Conservation (phyloP, 2,888 invertebrate genomes). For the Dryobota labecula region DNA sequence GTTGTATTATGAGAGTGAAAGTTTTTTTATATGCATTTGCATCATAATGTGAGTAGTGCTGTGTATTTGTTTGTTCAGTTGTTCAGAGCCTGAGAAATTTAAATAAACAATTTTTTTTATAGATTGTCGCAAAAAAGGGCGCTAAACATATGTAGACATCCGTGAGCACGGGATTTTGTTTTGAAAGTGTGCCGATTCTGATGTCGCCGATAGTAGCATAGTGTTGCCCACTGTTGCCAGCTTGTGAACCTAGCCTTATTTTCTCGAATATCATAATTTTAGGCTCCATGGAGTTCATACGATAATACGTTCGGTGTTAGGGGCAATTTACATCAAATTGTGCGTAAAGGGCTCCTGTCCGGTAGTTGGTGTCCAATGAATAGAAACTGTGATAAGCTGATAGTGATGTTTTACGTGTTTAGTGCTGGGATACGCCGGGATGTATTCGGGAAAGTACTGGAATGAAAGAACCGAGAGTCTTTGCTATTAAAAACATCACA, state of each 20-base stretch:
- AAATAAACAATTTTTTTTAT: no score
- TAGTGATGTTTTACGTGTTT: slow-evolving; percentile 49
- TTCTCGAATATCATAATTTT: slow-evolving; percentile 62
- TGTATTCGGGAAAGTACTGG: neutral
- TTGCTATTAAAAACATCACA: no score
- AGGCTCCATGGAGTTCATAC: slow-evolving; percentile 62
- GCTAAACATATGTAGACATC: no score
- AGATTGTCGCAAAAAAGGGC: no score
- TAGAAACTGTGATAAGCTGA: slow-evolving; percentile 68
- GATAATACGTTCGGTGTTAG: slow-evolving; percentile 58
- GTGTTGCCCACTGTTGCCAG: no score
- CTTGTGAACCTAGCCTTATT: slow-evolving; percentile 28
- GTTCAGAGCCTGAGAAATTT: no score
- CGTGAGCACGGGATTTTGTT: no score
- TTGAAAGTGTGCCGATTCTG: no score
- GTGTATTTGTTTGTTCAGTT: no score
- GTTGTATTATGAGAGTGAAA: neutral
- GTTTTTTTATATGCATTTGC: neutral
- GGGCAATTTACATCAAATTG: slow-evolving; percentile 68
- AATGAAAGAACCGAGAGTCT: no score
- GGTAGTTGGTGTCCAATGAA: slow-evolving; percentile 65
- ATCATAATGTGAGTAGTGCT: neutral
- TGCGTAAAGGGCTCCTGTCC: slow-evolving; percentile 62
- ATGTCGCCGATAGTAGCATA: no score
- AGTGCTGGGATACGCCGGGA: slow-evolving; percentile 25